Conservation (phyloP, 2,113 vertebrate genomes). For the Callorhinus ursinus region DNA sequence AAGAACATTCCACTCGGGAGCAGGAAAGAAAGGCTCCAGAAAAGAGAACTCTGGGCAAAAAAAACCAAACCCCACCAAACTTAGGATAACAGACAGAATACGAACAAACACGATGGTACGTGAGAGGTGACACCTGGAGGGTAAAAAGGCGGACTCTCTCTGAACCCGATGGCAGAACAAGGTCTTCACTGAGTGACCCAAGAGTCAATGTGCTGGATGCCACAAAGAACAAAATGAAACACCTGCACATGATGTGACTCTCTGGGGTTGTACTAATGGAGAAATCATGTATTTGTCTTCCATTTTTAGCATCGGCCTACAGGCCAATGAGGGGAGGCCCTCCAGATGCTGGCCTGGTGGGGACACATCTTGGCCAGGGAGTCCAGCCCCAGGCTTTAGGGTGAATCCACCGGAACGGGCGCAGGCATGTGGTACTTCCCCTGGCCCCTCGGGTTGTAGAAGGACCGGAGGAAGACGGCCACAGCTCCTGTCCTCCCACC, state of each 20-base stretch:
- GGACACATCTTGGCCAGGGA: not conserved
- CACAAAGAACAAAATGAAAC: not conserved
- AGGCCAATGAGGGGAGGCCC: not conserved
- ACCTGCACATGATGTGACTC: not conserved
- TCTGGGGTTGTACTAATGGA: not conserved
- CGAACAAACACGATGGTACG: not conserved
- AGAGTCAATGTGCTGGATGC: not conserved
- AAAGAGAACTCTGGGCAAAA: not conserved
- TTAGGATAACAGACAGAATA: not conserved
- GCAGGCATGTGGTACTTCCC: not conserved
- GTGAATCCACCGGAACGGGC: not conserved
- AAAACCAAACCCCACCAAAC: not conserved
- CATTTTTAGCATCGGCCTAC: not conserved
- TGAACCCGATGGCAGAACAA: not conserved
- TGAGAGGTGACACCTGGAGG: not conserved
- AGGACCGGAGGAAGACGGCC: not conserved
- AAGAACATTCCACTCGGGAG: not conserved
- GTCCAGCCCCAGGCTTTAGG: not conserved
- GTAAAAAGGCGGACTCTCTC: not conserved
- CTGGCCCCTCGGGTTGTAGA: not conserved
- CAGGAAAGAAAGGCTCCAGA: not conserved
- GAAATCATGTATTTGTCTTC: not conserved
- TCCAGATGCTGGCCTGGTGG: too few relatives aligned
- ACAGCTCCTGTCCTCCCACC: rapidly evolving
- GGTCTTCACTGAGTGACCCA: not conserved